Percentiles rank a stretch among this genome's conserved stretches.
Conservation (phyloP, 2,113 vertebrate genomes). For the Crypturellus undulatus region DNA sequence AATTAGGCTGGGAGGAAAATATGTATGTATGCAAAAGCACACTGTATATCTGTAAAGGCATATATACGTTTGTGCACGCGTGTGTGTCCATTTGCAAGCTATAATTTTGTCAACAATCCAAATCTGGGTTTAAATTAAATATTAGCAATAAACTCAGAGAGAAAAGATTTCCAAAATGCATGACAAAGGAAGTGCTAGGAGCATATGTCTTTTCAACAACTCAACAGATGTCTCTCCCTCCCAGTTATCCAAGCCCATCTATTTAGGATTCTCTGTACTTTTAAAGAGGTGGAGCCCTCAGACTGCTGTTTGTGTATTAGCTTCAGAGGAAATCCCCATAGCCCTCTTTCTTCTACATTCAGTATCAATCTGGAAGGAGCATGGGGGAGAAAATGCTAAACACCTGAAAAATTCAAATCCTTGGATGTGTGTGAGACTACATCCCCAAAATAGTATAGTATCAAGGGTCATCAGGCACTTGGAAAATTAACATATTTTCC, state of each 20-base stretch:
- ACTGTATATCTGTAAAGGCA: no score
- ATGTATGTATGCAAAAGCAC: not conserved
- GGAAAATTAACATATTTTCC: not conserved
- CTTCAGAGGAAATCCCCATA: conserved; percentile 37
- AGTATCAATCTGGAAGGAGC: not conserved
- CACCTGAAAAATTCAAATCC: not conserved
- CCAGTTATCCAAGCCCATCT: conserved; percentile 48
- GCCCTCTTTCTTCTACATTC: conserved; percentile 15
- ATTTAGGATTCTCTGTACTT: conserved; percentile 43
- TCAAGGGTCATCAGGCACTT: not conserved
- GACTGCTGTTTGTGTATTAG: conserved; percentile 17
- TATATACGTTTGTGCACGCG: no score
- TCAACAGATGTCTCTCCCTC: conserved; percentile 56
- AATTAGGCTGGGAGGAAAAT: not conserved
- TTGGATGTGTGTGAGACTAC: not conserved
- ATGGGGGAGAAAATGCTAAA: not conserved
- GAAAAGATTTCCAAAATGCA: conserved; percentile 55
- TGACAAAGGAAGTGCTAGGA: conserved; percentile 57
- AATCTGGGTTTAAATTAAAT: conserved; percentile 65
- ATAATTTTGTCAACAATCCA: conserved; percentile 63
- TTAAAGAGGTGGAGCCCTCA: not conserved
- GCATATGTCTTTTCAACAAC: conserved; percentile 61
- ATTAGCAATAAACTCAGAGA: conserved; percentile 52
- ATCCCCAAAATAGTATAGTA: not conserved
- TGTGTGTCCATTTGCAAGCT: not conserved